Evolutionary conservation across 2,888 invertebrate species (phyloP), one percentile per base, ranked within the genome.

Genomic region (Pollenia amentaria): DNA sequence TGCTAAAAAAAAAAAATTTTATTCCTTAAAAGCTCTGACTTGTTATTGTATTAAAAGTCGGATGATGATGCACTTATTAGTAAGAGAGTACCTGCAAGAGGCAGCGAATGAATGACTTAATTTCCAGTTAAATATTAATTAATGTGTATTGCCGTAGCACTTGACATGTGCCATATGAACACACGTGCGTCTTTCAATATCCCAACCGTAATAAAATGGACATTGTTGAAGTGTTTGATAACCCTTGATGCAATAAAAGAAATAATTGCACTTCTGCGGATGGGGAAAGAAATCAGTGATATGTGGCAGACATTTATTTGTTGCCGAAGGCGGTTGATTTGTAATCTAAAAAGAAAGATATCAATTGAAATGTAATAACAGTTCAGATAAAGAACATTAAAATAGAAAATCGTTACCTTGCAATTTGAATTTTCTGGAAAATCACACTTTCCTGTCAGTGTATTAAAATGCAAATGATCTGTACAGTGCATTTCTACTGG

Each of bases 161-260:
- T 92, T 92, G 82, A 90, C 92, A 79, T 91, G 90, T n/a, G 89
- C 87, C 78, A 92, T 88, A 62, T 90, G 90, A 48, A 92, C 90
- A 75, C 92, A 92, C 42, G 91, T 89, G 18, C 91, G 90, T 2
- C 91, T 88, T 57, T 92, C 92, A n/a, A 91, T 88, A 76, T 93
- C 93, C 91, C 92, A 93, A 72, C 93, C 91, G 80, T 93, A 92
- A 79, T 90, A 91, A 87, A 92, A 93, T 60, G 93, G 93, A 70
- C 93, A 93, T 83, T 93, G 93, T 69, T 93, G 93, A 42, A 93
- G 81, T 10, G 93, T 92, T 42, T 92, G 90, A 79, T 90, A 92
- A 0, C 93, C 93, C 85, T 91, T 92, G 60, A 93, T 90, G 89
- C 93, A 93, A 78, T 92, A 92, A 80, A 91, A 92, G 87, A 92